Conservation (phyloP, 2,888 invertebrate species). For the Apamea monoglypha region DNA sequence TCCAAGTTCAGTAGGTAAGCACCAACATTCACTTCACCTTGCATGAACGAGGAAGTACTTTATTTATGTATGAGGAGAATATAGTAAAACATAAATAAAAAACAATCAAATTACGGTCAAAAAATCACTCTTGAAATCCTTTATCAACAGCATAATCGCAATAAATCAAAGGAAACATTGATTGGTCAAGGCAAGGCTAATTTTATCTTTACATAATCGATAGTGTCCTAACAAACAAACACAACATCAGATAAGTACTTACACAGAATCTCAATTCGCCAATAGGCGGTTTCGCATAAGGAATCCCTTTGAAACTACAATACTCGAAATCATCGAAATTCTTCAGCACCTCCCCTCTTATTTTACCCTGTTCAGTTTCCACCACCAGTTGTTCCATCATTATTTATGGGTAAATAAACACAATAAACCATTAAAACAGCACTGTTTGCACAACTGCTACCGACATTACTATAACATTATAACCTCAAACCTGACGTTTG, state of each 20-base stretch:
- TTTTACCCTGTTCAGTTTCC: slow-evolving; percentile 84
- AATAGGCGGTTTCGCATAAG: slow-evolving; percentile 90
- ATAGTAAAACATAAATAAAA: background rate
- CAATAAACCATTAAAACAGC: slow-evolving; percentile 18
- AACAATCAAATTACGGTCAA: background rate
- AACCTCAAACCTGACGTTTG: slow-evolving; percentile 51
- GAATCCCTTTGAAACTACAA: slow-evolving; percentile 88
- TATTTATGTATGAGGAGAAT: background rate
- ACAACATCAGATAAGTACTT: slow-evolving; percentile 68
- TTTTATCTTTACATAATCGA: slow-evolving; percentile 4
- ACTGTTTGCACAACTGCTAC: slow-evolving; percentile 43
- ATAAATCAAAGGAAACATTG: background rate
- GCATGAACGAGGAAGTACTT: slow-evolving; percentile 2
- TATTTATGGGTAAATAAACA: slow-evolving; percentile 29
- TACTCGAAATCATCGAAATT: slow-evolving; percentile 82
- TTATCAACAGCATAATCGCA: background rate
- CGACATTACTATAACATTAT: slow-evolving; percentile 58
- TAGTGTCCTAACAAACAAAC: background rate
- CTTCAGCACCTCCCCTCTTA: slow-evolving; percentile 82
- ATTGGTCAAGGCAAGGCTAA: background rate
- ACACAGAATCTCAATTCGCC: slow-evolving; percentile 82
- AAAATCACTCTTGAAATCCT: background rate
- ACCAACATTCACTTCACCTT: slow-evolving; percentile 45
- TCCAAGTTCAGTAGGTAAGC: slow-evolving; percentile 21
- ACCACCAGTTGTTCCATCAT: slow-evolving; percentile 70